phyloP scores from a whole-genome alignment of 2,113 vertebrate species.

The Bombycilla garrulus region DNA sequence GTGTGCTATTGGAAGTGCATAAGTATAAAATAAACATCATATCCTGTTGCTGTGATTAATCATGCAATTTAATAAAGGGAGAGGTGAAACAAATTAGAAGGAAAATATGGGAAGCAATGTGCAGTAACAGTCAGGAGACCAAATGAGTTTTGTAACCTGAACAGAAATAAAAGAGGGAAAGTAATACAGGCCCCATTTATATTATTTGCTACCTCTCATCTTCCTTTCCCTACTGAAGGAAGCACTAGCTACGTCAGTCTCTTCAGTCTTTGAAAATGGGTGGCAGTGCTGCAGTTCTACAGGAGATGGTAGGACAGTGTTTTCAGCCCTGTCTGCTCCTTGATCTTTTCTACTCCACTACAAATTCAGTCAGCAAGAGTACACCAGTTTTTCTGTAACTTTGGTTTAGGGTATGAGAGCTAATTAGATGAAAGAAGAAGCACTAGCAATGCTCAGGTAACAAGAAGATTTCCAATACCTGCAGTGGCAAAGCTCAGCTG shows the following conservation, averaged over 20 bases:
- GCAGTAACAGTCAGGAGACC: background rate
- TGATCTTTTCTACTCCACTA: background rate
- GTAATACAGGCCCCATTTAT: background rate
- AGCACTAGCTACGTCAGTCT: background rate
- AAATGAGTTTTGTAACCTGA: background rate
- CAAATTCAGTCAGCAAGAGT: background rate
- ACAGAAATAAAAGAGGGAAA: background rate
- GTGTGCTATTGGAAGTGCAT: background rate
- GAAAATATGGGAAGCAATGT: background rate
- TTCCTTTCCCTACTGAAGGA: background rate
- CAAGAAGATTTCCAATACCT: background rate
- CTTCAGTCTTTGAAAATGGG: background rate
- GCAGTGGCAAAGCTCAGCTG: background rate
- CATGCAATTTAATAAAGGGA: background rate
- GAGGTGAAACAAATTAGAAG: background rate
- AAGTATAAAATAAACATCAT: background rate
- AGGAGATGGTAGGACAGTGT: background rate
- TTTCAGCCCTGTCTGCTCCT: background rate
- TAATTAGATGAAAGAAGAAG: background rate
- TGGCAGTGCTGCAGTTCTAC: background rate
- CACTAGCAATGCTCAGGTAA: background rate
- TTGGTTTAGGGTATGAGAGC: background rate
- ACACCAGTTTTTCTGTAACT: background rate
- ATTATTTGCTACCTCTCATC: background rate
- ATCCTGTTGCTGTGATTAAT: background rate